phyloP scores from a whole-genome alignment of 2,113 vertebrate genomes.

The Urocolius indicus region DNA sequence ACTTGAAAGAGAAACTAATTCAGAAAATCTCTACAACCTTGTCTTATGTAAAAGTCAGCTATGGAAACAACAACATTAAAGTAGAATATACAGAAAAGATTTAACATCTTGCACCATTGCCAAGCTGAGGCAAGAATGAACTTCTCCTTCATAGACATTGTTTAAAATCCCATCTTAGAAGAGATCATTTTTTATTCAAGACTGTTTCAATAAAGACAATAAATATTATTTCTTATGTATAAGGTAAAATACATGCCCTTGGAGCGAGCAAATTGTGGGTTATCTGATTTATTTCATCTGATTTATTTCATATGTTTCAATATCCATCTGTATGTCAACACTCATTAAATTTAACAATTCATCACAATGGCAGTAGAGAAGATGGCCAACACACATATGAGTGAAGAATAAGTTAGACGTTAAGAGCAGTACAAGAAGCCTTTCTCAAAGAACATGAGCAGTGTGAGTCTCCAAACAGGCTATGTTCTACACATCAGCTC shows the following conservation, averaged over 20 bases:
- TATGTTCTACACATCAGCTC: background rate
- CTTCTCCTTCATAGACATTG: background rate
- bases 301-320: background rate
- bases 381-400: background rate
- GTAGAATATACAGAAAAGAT: background rate
- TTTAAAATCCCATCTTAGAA: background rate
- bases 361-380: background rate
- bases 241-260: background rate
- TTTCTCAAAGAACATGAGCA: background rate
- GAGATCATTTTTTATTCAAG: background rate
- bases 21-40: background rate
- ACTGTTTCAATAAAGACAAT: background rate
- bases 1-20: background rate
- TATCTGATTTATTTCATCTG: background rate
- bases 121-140: background rate
- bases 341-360: background rate
- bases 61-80: background rate
- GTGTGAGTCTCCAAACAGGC: background rate
- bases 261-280: fast-evolving
- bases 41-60: background rate
- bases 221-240: background rate
- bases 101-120: background rate
- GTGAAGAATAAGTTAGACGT: background rate
- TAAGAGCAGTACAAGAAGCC: background rate
- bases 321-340: background rate